phyloP scores from a whole-genome alignment of 2,113 vertebrate species.

The Polypterus bichir region DNA sequence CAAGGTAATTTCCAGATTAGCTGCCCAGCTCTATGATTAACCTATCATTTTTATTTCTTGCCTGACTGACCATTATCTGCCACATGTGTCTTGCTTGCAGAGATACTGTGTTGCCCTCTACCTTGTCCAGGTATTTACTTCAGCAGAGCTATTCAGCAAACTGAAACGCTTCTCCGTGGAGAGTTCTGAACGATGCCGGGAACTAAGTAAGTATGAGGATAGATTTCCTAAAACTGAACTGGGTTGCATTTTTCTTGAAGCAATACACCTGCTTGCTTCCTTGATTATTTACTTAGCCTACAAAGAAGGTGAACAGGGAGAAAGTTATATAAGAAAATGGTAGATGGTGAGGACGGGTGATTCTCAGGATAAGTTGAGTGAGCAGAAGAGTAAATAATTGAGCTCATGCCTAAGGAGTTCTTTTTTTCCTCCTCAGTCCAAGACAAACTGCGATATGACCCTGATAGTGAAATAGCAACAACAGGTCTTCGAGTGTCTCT shows the following conservation, averaged over 20 bases:
- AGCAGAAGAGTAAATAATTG: too few relatives aligned
- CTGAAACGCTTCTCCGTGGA: slow-evolving; percentile 87
- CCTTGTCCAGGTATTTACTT: slow-evolving; percentile 82
- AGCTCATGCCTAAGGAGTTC: too few relatives aligned
- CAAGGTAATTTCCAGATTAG: slow-evolving; percentile 56
- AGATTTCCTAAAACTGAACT: neutral
- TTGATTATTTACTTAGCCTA: too few relatives aligned
- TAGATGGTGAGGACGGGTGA: too few relatives aligned
- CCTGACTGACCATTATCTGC: slow-evolving; percentile 1
- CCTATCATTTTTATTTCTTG: neutral
- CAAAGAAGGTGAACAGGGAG: neutral
- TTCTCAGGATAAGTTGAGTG: too few relatives aligned
- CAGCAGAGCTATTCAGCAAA: slow-evolving; percentile 80
- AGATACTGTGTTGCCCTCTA: slow-evolving; percentile 89
- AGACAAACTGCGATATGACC: slow-evolving; percentile 90
- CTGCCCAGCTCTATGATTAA: neutral
- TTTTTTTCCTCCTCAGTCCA: slow-evolving; percentile 54
- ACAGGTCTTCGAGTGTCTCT: slow-evolving; percentile 90
- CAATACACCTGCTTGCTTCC: too few relatives aligned
- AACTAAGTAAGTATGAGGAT: slow-evolving; percentile 65
- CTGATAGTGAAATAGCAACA: slow-evolving; percentile 93
- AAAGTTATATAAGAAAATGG: neutral
- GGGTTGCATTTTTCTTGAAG: neutral
- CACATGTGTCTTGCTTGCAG: slow-evolving; percentile 33
- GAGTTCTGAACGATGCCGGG: slow-evolving; percentile 84